A percentile compares a stretch with the other conserved stretches of the same genome.
Evolutionary conservation across 2,888 invertebrate genomes (phyloP).

Genomic region (Microchrysa polita): DNA sequence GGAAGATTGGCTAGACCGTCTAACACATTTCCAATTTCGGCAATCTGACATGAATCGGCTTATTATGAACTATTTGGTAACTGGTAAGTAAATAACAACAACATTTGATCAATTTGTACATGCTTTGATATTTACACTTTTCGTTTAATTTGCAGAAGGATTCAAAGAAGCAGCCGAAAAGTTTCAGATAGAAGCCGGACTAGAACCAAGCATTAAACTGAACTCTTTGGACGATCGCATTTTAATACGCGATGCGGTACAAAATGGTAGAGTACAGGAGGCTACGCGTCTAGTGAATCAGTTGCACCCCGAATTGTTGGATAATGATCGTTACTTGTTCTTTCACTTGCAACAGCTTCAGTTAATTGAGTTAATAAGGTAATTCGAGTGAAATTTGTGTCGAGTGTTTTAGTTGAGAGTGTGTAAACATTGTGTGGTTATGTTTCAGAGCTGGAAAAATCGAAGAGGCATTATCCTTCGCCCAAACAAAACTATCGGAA

Average conservation of each 20-base stretch:
- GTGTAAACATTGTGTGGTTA: background rate
- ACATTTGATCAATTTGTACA: conserved; percentile 5
- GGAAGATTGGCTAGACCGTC: conserved; percentile 62
- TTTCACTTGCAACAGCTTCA: conserved; percentile 83
- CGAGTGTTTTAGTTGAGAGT: background rate
- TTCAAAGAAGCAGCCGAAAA: conserved; percentile 97
- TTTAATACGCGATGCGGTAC: conserved; percentile 91
- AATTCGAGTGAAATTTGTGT: conserved; percentile 10
- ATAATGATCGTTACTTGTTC: conserved; percentile 93
- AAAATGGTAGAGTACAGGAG: conserved; percentile 90
- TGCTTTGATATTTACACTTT: background rate
- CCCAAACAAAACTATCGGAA: conserved; percentile 86
- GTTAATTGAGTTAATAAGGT: conserved; percentile 63
- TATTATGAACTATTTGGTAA: conserved; percentile 98
- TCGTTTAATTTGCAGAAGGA: conserved; percentile 75
- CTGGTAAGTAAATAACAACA: conserved; percentile 70
- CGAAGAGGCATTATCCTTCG: conserved; percentile 86
- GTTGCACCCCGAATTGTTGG: conserved; percentile 91
- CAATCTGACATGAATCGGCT: conserved; percentile 95
- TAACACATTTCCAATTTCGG: conserved; percentile 75
- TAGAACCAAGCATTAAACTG: conserved; percentile 79
- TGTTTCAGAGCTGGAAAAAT: conserved; percentile 73
- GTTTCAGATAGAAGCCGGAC: conserved; percentile 93
- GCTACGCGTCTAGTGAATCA: conserved; percentile 94
- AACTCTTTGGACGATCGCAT: conserved; percentile 91